Base-by-base conservation (phyloP, 2,888 invertebrate species). In the Encarsia formosa region DNA sequence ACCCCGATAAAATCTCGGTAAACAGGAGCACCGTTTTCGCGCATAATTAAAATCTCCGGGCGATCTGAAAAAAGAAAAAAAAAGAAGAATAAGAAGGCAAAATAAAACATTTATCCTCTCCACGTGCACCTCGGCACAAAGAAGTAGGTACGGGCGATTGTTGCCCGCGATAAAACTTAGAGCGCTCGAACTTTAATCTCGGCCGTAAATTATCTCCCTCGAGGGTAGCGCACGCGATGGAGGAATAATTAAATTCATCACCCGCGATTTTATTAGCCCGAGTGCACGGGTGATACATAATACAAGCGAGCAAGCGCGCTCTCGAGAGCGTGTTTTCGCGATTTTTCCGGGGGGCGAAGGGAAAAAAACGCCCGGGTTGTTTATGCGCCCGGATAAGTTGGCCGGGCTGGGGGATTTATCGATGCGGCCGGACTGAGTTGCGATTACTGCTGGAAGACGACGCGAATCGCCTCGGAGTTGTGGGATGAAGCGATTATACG, bases 161-260 rank as follows among this genome's bases (percentile, higher is more conserved):
- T 40, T 3, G 34, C 24, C 26, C 54, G 41, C 49, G 54, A 57
- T 57, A 57, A 57, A 57, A 32, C 49, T 54, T 51, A 51, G 54
- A 54, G n/a, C 54, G 51, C 57, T 57, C 52, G 54, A 57, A 57
- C 57, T 57, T 57, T 57, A 54, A 57, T 57, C 57, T 52, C 23
- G 15, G 54, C 54, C 57, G 52, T 57, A 57, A 57, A 57, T 57
- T 40, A 11, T 50, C 43, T 38, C 34, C 41, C 11, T 42, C 42
- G 24, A 19, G 24, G 44, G 26, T 40, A 31, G 53, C 22, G 29
- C 54, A 54, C 54, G 54, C 57, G 54, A 57, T 52, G 52, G 26
- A n/a, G n/a, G 57, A 57, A 57, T 55, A 57, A 57, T 57, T 57
- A 57, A 57, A 57, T 57, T 55, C 52, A 57, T 57, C 54, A 54